These are phyloP conservation scores for Hydrophis major DNA, from an alignment of 2,797 vertebrate genomes.

Conservation along the genomic window DNA sequence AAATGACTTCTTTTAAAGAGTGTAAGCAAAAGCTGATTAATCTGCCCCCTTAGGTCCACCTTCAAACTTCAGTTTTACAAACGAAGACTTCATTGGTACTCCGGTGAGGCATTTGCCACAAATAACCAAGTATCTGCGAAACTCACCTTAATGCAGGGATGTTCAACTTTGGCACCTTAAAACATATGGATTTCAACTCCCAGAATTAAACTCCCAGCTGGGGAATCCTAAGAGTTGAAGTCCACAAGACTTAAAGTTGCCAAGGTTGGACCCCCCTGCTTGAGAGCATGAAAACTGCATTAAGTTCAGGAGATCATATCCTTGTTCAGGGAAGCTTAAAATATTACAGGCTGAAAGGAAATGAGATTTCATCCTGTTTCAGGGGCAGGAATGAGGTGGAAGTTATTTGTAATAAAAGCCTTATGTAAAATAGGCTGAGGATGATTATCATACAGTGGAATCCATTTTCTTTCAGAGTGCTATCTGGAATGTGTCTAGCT, in stretches of 20 bases:
- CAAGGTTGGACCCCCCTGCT: background rate
- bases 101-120: background rate
- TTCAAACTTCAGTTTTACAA: background rate
- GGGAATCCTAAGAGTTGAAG: background rate
- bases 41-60: background rate
- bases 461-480: background rate
- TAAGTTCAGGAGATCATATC: background rate
- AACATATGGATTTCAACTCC: no score
- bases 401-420: background rate
- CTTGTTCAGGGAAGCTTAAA: conserved; percentile 3
- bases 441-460: background rate
- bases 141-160: background rate
- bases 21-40: background rate
- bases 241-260: background rate
- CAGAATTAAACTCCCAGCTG: background rate
- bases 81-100: background rate
- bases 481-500: background rate
- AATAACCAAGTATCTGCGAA: background rate
- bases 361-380: conserved; percentile 4
- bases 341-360: conserved; percentile 30
- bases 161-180: no score
- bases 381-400: conserved; percentile 16
- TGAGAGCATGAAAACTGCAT: background rate
- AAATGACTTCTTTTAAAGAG: background rate
- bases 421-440: background rate